Conservation (phyloP, 2,113 vertebrate genomes). For the Zapornia atra region DNA sequence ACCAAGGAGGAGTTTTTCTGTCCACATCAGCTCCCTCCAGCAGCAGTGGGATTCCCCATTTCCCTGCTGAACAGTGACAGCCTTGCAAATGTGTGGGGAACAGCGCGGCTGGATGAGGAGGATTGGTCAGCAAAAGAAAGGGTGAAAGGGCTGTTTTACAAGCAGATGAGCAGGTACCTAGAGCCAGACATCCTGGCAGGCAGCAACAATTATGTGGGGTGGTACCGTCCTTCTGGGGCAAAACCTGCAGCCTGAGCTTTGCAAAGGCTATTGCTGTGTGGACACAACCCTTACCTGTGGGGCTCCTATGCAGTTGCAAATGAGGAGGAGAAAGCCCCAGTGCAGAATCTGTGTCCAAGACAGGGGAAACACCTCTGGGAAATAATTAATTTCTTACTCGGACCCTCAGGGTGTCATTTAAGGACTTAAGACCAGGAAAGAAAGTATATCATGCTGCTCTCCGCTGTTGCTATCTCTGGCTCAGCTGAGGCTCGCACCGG, state of each 20-base stretch:
- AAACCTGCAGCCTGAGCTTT: neutral
- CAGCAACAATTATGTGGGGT: neutral
- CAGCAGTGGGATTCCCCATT: neutral
- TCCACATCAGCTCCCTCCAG: rapidly evolving
- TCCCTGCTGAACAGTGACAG: neutral
- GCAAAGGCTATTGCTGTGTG: rapidly evolving
- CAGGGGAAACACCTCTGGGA: neutral
- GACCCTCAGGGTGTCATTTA: neutral
- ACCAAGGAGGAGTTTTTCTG: neutral
- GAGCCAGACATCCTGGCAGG: neutral
- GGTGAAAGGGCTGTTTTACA: neutral
- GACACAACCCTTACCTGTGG: neutral
- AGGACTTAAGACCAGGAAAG: neutral
- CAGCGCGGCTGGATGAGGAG: rapidly evolving
- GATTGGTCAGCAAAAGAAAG: neutral
- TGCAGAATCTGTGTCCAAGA: neutral
- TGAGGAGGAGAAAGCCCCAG: neutral
- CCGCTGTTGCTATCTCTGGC: neutral
- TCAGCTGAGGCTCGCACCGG: rapidly evolving
- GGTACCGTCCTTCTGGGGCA: neutral
- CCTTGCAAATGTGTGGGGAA: rapidly evolving
- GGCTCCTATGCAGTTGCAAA: neutral
- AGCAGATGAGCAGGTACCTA: neutral
- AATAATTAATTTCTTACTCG: neutral
- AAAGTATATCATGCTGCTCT: neutral